Percentiles rank a stretch among this genome's conserved stretches.
Evolutionary conservation across 2,888 invertebrate species (phyloP).

Genomic region (Heteropelma amictum): DNA sequence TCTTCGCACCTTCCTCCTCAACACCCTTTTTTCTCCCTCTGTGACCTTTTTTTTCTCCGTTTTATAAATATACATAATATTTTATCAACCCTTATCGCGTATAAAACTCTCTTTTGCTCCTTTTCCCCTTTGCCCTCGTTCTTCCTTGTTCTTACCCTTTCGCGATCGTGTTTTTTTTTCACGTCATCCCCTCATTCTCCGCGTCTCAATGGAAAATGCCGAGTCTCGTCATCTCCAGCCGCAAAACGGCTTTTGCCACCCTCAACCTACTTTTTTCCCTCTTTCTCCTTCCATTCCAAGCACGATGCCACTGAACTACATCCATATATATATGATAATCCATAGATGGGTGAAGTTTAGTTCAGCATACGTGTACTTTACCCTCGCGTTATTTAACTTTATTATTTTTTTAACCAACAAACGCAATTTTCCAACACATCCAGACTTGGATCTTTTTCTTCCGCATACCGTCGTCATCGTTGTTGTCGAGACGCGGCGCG

Average conservation of each 20-base stretch:
- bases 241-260: slow-evolving; percentile 47
- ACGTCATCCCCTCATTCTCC: slow-evolving; percentile 4
- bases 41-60: slow-evolving; percentile 4
- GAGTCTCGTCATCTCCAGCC: slow-evolving; percentile 35
- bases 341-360: too few species aligned
- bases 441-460: slow-evolving; percentile 49
- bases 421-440: slow-evolving; percentile 3
- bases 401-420: slow-evolving; percentile 33
- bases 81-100: slow-evolving; percentile 39
- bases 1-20: slow-evolving; percentile 57
- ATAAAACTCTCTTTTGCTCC: slow-evolving; percentile 4
- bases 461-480: slow-evolving; percentile 53
- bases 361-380: too few species aligned
- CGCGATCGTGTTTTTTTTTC: too few species aligned
- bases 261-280: slow-evolving; percentile 47
- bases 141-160: slow-evolving; percentile 12
- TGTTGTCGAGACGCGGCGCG: slow-evolving; percentile 43
- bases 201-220: slow-evolving; percentile 41
- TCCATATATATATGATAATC: slow-evolving; percentile 27
- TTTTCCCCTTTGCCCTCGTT: slow-evolving; percentile 36
- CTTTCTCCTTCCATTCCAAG: slow-evolving; percentile 27
- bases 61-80: slow-evolving; percentile 26
- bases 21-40: slow-evolving; percentile 37
- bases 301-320: background rate
- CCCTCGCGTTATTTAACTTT: slow-evolving; percentile 9